Conservation (phyloP, 1,140 invertebrate genomes). For the Tetranychus urticae region DNA sequence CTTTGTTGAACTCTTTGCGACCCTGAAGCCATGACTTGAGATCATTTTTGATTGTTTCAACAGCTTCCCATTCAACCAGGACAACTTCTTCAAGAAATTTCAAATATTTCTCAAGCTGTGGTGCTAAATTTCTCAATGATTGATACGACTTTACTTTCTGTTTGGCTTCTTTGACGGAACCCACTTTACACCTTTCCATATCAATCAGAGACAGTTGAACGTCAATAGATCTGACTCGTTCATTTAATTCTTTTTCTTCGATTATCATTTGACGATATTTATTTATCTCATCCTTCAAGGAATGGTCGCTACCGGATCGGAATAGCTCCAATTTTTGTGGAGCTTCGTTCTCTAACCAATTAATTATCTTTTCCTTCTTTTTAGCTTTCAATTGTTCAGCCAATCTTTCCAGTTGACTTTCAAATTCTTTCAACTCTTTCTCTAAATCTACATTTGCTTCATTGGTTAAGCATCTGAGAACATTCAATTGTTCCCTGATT, state of each 20-base stretch:
- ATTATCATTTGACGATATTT: background rate
- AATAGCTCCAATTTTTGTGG: background rate
- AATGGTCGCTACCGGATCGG: background rate
- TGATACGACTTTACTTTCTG: background rate
- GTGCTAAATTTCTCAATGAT: too few relatives aligned
- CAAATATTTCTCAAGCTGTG: too few relatives aligned
- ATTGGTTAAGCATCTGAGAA: background rate
- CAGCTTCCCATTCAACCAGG: too few relatives aligned
- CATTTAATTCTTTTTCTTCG: background rate
- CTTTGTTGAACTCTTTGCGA: too few relatives aligned
- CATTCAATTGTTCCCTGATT: background rate
- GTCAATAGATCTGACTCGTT: background rate
- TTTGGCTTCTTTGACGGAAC: background rate
- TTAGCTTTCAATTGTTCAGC: background rate
- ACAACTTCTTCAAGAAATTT: too few relatives aligned
- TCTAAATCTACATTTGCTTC: background rate
- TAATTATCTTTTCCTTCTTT: background rate
- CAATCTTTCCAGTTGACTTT: background rate
- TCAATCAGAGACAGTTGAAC: background rate
- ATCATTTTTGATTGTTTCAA: too few relatives aligned
- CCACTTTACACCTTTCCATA: background rate
- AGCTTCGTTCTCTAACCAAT: background rate
- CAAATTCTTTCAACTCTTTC: background rate
- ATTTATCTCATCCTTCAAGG: background rate
- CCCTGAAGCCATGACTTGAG: too few relatives aligned